These are phyloP conservation scores for Hemibagrus guttatus DNA, from an alignment of 2,797 vertebrate species.

Conservation along the genomic window DNA sequence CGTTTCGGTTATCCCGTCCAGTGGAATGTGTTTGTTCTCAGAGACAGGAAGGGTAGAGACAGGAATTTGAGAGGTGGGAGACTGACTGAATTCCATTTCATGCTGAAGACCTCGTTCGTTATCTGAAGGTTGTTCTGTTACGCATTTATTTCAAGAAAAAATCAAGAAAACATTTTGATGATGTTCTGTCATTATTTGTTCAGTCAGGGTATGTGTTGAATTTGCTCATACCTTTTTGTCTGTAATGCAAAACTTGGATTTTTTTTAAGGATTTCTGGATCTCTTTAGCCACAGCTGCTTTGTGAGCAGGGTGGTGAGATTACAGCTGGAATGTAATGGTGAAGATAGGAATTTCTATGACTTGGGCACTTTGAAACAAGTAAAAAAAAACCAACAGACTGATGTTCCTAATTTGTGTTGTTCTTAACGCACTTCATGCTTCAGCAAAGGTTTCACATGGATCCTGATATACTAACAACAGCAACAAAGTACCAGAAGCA, in stretches of 20 bases:
- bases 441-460: background rate
- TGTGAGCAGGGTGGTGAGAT: background rate
- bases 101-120: background rate
- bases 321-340: background rate
- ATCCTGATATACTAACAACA: background rate
- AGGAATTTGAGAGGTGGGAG: slow-evolving; percentile 36
- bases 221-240: background rate
- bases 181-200: background rate
- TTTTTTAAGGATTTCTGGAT: background rate
- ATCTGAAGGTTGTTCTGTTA: background rate
- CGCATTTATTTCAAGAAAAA: background rate
- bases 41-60: slow-evolving; percentile 45
- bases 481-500: background rate
- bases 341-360: background rate
- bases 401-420: background rate
- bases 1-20: slow-evolving; percentile 42
- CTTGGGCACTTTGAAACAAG: background rate
- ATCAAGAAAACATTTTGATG: background rate
- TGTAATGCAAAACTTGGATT: background rate
- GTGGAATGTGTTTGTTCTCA: slow-evolving; percentile 53
- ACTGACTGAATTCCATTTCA: slow-evolving; percentile 24
- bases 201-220: background rate
- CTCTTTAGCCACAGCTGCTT: background rate
- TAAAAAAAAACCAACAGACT: background rate
- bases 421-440: background rate